Evolutionary conservation across 1,140 invertebrate species (phyloP).

Genomic region (Heliconius hewitsoni): DNA sequence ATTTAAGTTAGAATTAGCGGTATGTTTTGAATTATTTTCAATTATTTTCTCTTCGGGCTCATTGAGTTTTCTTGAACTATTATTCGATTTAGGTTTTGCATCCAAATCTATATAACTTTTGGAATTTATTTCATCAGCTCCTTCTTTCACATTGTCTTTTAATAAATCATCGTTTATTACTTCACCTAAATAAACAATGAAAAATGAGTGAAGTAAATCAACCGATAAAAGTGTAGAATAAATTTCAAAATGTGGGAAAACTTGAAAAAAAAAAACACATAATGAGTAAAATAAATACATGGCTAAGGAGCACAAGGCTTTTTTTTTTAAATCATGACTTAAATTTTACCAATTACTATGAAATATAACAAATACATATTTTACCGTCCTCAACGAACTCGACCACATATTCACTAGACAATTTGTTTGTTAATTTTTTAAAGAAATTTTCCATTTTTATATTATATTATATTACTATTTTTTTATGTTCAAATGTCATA

Average conservation of each 20-base stretch:
- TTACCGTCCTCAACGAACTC: conserved; percentile 51
- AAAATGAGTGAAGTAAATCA: neutral
- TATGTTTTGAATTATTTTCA: conserved; percentile 15
- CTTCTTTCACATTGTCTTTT: conserved; percentile 37
- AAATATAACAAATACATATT: neutral
- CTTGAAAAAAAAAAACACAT: too few species aligned
- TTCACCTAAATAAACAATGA: conserved; percentile 26
- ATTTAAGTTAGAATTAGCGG: neutral
- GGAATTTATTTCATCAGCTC: conserved; percentile 3
- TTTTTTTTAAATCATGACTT: neutral
- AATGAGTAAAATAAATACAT: neutral
- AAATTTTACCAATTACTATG: neutral
- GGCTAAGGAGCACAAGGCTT: neutral
- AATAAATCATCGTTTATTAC: conserved; percentile 37
- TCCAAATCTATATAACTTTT: conserved; percentile 18
- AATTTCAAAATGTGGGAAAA: too few species aligned
- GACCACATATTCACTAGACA: conserved; percentile 46
- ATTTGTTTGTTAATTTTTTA: conserved; percentile 48
- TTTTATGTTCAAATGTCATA: neutral
- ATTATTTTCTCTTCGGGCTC: neutral
- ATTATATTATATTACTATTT: neutral
- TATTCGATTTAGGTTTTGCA: conserved; percentile 3
- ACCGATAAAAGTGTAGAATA: neutral
- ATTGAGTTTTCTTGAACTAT: conserved; percentile 1
- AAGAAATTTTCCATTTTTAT: conserved; percentile 56